phyloP scores from a whole-genome alignment of 2,797 vertebrate genomes.

The Cephalopachus bancanus region DNA sequence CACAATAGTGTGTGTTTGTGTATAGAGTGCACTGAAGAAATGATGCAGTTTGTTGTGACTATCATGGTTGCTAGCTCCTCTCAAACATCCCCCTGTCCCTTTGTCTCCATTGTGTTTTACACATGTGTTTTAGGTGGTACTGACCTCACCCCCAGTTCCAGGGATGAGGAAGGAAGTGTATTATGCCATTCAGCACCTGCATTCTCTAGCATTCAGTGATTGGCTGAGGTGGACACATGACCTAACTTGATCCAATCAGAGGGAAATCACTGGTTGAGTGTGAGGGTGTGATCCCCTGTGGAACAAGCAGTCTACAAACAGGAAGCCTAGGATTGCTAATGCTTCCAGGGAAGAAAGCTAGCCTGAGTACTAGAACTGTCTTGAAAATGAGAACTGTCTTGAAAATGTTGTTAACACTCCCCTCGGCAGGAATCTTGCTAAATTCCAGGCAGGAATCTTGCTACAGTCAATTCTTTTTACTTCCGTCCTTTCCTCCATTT shows the following conservation, averaged over 20 bases:
- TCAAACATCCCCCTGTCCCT: neutral
- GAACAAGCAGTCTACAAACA: neutral
- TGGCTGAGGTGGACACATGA: neutral
- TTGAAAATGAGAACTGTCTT: neutral
- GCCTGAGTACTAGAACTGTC: neutral
- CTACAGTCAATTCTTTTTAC: neutral
- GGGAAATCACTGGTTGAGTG: neutral
- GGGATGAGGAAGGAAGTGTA: neutral
- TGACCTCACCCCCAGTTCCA: no score
- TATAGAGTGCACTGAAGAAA: neutral
- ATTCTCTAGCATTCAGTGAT: neutral
- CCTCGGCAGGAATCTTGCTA: neutral
- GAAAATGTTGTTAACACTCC: neutral
- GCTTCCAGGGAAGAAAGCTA: neutral
- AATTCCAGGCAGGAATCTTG: neutral
- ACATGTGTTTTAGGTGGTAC: neutral
- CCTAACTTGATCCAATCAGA: neutral
- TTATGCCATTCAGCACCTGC: neutral
- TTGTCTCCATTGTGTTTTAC: no score
- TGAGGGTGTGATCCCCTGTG: accelerated
- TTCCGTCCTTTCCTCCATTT: neutral
- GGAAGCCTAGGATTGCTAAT: neutral
- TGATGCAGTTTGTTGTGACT: neutral
- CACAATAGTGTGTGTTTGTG: neutral
- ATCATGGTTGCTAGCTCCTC: neutral